Conservation (phyloP, 2,888 invertebrate species). For the Drosophila birchii region DNA sequence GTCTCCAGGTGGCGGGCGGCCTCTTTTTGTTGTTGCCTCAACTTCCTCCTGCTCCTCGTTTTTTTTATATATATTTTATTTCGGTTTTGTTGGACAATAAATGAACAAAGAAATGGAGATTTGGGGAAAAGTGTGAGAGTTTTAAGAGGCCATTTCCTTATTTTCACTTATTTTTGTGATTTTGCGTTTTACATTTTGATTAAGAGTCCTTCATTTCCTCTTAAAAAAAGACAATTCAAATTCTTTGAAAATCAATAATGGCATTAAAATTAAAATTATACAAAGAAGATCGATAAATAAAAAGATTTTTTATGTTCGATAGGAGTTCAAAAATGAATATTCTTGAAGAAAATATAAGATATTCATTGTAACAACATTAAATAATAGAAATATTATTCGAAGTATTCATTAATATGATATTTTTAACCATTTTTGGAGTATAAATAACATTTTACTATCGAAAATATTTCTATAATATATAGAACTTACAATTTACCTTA, state of each 20-base stretch:
- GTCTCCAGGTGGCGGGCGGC: conserved; percentile 25
- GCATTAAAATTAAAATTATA: neutral
- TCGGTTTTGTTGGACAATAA: conserved; percentile 15
- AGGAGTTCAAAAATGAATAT: neutral
- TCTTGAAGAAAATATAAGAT: neutral
- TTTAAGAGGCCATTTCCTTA: neutral
- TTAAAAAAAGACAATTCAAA: neutral
- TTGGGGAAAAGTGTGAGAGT: neutral
- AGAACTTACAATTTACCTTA: neutral
- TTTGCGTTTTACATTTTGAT: neutral
- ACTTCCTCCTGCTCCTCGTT: neutral
- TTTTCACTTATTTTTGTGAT: conserved; percentile 7
- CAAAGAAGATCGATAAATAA: neutral
- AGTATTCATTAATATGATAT: too few relatives aligned
- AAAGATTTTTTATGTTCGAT: neutral
- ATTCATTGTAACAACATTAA: too few relatives aligned
- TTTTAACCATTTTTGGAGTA: neutral
- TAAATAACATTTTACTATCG: neutral
- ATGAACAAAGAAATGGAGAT: conserved; percentile 5
- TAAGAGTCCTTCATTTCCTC: neutral
- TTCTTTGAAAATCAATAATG: neutral
- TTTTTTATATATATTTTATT: neutral
- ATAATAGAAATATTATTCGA: too few relatives aligned
- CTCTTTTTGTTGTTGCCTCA: conserved; percentile 15
- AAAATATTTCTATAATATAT: neutral